These are phyloP conservation scores for Campylorhamphus procurvoides DNA, from an alignment of 2,113 vertebrate species.

Conservation along the genomic window DNA sequence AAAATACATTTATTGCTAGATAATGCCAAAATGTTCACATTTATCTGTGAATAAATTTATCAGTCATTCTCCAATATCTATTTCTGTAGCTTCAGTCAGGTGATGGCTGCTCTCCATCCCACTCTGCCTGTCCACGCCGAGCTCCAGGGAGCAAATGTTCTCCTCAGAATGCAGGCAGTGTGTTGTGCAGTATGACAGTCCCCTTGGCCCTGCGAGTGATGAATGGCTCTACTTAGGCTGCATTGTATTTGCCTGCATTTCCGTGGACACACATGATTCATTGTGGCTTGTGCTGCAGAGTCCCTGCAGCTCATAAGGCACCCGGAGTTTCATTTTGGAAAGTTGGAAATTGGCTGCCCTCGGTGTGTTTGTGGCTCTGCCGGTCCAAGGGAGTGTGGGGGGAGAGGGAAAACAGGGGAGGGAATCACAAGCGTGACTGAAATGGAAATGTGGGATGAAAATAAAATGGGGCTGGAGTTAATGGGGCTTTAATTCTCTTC, in stretches of 20 bases:
- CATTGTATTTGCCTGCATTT: slow-evolving; percentile 46
- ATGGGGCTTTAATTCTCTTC: neutral
- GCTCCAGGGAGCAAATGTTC: neutral
- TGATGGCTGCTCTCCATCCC: accelerated
- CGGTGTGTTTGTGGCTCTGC: neutral
- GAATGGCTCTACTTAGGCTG: slow-evolving; percentile 23
- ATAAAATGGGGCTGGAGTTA: accelerated
- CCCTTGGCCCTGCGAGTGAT: slow-evolving; percentile 39
- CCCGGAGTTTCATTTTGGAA: neutral
- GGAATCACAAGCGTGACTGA: neutral
- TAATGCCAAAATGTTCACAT: accelerated
- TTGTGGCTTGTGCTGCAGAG: neutral
- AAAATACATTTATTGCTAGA: neutral
- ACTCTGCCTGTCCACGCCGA: neutral
- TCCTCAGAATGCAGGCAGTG: neutral
- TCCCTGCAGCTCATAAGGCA: neutral
- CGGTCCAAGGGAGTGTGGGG: accelerated
- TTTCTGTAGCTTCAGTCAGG: neutral
- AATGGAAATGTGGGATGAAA: neutral
- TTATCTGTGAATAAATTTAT: neutral
- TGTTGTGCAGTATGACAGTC: neutral
- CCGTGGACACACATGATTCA: slow-evolving; percentile 30
- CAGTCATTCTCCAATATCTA: neutral
- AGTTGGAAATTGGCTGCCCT: neutral
- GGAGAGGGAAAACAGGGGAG: neutral